Base-by-base conservation (phyloP, 2,888 invertebrate genomes). In the Lasius platythorax region DNA sequence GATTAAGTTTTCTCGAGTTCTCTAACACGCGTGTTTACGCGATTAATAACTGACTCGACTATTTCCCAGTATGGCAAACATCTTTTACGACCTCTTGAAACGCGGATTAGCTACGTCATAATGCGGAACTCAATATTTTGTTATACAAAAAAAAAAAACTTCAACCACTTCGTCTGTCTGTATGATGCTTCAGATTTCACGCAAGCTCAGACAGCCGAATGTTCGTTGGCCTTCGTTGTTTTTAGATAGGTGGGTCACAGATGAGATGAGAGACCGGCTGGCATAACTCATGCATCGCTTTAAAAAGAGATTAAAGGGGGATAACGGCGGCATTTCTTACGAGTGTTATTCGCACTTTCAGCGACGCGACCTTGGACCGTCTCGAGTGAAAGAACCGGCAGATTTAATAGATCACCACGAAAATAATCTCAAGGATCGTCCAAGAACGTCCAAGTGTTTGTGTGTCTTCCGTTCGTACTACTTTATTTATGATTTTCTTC, bases 261-360 rank as follows among this genome's bases (percentile, higher is more conserved):
- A 8, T 50, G 76, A 53, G 28, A 8, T 50, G 76, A 28, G 53
- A 40, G 53, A 37, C 50, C 67, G 46, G 18, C 76, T 40, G 18
- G 12, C n/a, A 30, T 56, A 78, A 78, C 3, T 78, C 67, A 53
- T 68, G 68, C 40, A 68, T 40, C 37, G n/a, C 40, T 68, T 68
- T 53, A 56, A 37, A 56, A 78, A 40, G 68, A 68, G 56, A 68
- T 68, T 68, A 78, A 68, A 68, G 56, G 40, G n/a, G 68, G 68
- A 68, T 78, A 78, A 78, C 68, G 40, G n/a, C 2, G 37, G 67
- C 18, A 12, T 78, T 40, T 76, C 15, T 30, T 68, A 78, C 56
- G 40, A 28, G n/a, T 40, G 78, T 78, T 78, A 68, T 56, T 78
- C 68, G 68, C 78, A 68, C 40, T 78, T 68, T 78, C 5, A 56